A percentile compares a stretch with the other conserved stretches of the same genome.
phyloP scores from a whole-genome alignment of 1,140 invertebrate species.

The Ridgeia piscesae region DNA sequence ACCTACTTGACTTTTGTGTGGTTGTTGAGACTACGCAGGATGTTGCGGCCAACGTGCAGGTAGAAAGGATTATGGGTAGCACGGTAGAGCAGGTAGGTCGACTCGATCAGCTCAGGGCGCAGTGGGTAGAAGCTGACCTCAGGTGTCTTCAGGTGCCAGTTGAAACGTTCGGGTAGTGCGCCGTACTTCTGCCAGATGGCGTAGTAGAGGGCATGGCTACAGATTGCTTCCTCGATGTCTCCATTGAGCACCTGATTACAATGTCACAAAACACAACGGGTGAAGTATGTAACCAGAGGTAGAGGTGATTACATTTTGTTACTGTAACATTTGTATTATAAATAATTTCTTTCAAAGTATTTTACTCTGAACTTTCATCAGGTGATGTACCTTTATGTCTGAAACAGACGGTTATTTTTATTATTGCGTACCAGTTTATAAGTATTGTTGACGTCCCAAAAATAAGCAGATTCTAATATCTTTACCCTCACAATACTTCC shows the following conservation, averaged over 20 bases:
- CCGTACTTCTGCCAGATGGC: conserved; percentile 70
- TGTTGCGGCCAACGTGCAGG: conserved; percentile 70
- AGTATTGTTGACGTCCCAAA: neutral
- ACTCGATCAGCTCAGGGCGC: conserved; percentile 70
- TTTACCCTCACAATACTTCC: no score
- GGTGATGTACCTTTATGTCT: no score
- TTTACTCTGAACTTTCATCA: no score
- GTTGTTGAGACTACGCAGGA: conserved; percentile 66
- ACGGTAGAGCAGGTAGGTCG: conserved; percentile 72
- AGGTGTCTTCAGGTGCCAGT: conserved; percentile 68
- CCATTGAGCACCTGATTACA: conserved; percentile 65
- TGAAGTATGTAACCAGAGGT: neutral
- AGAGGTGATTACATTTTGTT: neutral
- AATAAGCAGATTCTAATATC: neutral
- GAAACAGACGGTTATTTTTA: no score
- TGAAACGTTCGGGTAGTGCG: conserved; percentile 70
- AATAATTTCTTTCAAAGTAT: neutral
- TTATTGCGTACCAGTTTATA: neutral
- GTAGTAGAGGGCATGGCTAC: conserved; percentile 70
- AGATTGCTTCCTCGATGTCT: conserved; percentile 74
- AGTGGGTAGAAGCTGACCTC: conserved; percentile 72
- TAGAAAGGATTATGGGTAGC: conserved; percentile 75
- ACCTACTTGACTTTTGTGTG: conserved; percentile 63
- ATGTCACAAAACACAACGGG: neutral
- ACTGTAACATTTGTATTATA: neutral